These are phyloP conservation scores for Sinosuthora webbiana DNA, from an alignment of 2,113 vertebrate species.

Conservation along the genomic window DNA sequence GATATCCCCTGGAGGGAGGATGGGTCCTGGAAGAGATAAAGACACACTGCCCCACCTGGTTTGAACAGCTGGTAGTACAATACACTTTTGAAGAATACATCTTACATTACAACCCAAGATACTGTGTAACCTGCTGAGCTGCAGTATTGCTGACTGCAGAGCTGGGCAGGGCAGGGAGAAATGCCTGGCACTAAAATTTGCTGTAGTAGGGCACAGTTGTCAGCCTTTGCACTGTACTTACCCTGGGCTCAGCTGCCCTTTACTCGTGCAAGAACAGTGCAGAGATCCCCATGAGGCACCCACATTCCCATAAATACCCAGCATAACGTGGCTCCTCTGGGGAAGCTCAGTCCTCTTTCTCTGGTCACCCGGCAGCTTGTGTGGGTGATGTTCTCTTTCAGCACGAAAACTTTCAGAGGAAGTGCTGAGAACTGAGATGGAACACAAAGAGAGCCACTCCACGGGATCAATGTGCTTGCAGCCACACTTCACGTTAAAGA, in stretches of 20 bases:
- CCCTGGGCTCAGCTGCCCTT: fast-evolving
- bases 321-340: fast-evolving
- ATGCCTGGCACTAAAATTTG: not conserved
- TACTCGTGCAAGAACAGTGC: fast-evolving
- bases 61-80: not conserved
- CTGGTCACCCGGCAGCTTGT: not conserved
- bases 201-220: not conserved
- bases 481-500: not conserved
- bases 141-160: not conserved
- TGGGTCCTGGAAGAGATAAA: not conserved
- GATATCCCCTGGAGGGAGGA: not conserved
- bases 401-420: not conserved
- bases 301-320: not conserved
- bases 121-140: not conserved
- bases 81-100: not conserved
- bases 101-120: not conserved
- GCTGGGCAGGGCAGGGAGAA: not conserved
- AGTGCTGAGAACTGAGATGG: not conserved
- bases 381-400: not conserved
- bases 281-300: not conserved
- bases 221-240: fast-evolving
- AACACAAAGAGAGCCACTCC: not conserved
- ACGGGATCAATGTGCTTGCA: fast-evolving
- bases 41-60: not conserved
- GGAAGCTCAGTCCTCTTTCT: not conserved